phyloP scores from a whole-genome alignment of 2,888 invertebrate genomes.

The Yponomeuta evonymella region DNA sequence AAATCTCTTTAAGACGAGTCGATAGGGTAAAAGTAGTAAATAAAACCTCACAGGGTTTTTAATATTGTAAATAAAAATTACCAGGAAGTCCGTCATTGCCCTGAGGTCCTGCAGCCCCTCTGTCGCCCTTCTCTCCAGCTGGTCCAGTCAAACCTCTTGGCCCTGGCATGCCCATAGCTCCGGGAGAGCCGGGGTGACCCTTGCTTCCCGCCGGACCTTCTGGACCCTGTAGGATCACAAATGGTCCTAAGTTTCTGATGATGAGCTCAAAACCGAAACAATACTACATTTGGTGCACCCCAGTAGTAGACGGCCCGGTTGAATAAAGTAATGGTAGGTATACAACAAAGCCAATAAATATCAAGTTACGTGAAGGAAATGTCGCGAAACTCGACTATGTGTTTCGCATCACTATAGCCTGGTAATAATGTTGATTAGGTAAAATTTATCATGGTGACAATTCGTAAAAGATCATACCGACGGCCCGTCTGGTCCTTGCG shows the following conservation, averaged over 20 bases:
- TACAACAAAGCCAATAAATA: no score
- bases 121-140: constrained; percentile 85
- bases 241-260: not conserved
- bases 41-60: not conserved
- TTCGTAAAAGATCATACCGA: constrained; percentile 61
- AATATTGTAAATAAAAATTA: constrained; percentile 24
- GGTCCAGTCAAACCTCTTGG: constrained; percentile 79
- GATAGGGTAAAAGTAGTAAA: no score
- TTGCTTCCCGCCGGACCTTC: constrained; percentile 81
- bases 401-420: no score
- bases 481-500: constrained; percentile 81
- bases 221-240: constrained; percentile 68
- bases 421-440: no score
- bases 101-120: constrained; percentile 79
- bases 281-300: not conserved
- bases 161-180: constrained; percentile 84
- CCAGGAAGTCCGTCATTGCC: constrained; percentile 88
- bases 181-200: constrained; percentile 82
- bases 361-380: no score
- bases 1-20: no score
- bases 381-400: no score
- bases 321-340: no score
- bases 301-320: not conserved
- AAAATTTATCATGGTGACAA: no score
- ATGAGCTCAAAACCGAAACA: not conserved